Conservation (phyloP, 2,888 invertebrate species). For the Epistrophella euchroma region DNA sequence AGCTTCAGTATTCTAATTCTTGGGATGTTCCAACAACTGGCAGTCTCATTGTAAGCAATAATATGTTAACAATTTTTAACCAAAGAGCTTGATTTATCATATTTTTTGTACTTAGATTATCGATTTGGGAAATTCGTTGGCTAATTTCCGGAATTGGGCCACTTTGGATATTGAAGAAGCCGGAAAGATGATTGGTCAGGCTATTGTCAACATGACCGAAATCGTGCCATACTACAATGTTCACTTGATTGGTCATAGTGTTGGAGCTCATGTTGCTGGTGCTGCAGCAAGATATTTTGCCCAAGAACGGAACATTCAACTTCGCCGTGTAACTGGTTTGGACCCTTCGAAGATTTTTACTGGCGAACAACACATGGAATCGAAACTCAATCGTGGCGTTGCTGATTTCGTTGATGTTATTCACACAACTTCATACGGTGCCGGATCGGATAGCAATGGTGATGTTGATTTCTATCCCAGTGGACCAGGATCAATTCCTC, state of each 20-base stretch:
- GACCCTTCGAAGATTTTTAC: constrained; percentile 80
- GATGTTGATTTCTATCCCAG: constrained; percentile 83
- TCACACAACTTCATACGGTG: constrained; percentile 81
- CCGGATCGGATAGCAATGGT: constrained; percentile 77
- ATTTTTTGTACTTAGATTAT: constrained; percentile 75
- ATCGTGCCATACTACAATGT: constrained; percentile 79
- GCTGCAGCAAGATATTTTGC: constrained; percentile 80
- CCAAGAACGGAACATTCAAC: constrained; percentile 80
- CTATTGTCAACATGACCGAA: constrained; percentile 77
- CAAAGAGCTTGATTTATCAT: not conserved
- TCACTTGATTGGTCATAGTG: constrained; percentile 81
- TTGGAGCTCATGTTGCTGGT: constrained; percentile 82
- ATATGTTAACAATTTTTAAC: not conserved
- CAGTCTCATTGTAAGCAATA: constrained; percentile 79
- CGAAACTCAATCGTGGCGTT: constrained; percentile 81
- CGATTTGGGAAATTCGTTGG: constrained; percentile 79
- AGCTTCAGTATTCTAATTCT: constrained; percentile 77
- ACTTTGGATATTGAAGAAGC: constrained; percentile 78
- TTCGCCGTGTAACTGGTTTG: constrained; percentile 82
- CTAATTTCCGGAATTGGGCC: constrained; percentile 78
- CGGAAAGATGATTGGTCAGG: constrained; percentile 79
- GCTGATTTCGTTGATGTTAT: constrained; percentile 83
- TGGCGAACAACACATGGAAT: constrained; percentile 77
- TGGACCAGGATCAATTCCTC: constrained; percentile 79
- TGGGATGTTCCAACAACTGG: constrained; percentile 78